Evolutionary conservation across 2,113 vertebrate genomes (phyloP).

Genomic region (Plecturocebus donacophilus): DNA sequence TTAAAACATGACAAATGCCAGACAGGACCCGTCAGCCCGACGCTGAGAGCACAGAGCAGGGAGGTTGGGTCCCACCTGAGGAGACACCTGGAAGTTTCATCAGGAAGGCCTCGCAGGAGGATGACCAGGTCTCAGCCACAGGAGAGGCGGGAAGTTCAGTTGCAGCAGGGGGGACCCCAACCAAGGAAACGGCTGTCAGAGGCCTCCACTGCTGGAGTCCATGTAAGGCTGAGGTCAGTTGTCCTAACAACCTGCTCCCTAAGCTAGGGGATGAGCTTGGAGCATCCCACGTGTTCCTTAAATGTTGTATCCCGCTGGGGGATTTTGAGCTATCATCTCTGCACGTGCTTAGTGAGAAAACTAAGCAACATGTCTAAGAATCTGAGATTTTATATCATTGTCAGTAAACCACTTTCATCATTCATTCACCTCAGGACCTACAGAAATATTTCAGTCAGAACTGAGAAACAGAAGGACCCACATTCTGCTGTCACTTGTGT

Average conservation of each 20-base stretch:
- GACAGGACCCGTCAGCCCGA: background rate
- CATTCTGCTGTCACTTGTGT: background rate
- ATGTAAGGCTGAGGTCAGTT: background rate
- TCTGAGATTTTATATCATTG: background rate
- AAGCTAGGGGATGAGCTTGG: background rate
- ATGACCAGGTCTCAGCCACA: background rate
- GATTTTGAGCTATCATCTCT: background rate
- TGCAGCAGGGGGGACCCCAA: too few relatives aligned
- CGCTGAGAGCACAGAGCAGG: background rate
- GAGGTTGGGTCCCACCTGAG: background rate
- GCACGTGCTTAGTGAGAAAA: slow-evolving; percentile 10
- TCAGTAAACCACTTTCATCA: background rate
- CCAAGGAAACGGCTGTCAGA: background rate
- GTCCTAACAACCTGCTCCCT: background rate
- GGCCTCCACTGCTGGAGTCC: accelerated
- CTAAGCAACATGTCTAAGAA: slow-evolving; percentile 2
- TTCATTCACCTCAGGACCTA: background rate
- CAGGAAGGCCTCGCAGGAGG: background rate
- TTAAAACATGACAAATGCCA: background rate
- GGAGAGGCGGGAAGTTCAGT: background rate
- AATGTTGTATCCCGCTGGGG: background rate
- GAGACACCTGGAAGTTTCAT: too few relatives aligned
- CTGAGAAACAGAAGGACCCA: too few relatives aligned
- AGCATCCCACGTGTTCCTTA: background rate
- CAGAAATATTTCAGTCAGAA: slow-evolving; percentile 11